Conservation (phyloP, 2,113 vertebrate species). For the Empidonax traillii region DNA sequence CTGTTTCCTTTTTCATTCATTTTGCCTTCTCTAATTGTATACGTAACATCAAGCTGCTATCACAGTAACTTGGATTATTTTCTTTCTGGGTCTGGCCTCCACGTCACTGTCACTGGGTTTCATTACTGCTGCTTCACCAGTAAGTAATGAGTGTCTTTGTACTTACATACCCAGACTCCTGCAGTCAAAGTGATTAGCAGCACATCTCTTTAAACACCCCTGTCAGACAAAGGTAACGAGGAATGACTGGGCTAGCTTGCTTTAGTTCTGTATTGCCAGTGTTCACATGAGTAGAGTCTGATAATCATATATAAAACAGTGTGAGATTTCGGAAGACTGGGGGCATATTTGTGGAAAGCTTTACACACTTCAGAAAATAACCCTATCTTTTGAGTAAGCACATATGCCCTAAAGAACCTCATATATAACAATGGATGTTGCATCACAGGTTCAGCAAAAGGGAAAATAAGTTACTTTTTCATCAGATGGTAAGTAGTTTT, state of each 20-base stretch:
- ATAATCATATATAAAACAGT: not conserved
- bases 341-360: not conserved
- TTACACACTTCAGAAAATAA: not conserved
- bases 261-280: not conserved
- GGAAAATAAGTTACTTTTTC: not conserved
- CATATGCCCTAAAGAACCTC: not conserved
- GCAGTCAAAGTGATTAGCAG: not conserved
- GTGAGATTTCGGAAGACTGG: not conserved
- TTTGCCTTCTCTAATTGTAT: not conserved
- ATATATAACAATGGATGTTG: not conserved
- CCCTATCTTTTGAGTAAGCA: not conserved
- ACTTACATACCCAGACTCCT: not conserved
- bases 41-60: slow-evolving; percentile 2
- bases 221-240: not conserved
- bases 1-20: slow-evolving; percentile 17
- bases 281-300: not conserved
- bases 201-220: not conserved
- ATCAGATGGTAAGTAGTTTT: not conserved
- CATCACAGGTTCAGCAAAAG: not conserved
- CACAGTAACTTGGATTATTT: not conserved
- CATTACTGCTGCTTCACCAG: not conserved
- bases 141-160: not conserved
- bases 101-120: not conserved
- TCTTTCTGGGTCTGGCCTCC: not conserved
- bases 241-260: not conserved